Base-by-base conservation (phyloP, 2,888 invertebrate species). In the Gymnocheta viridis region DNA sequence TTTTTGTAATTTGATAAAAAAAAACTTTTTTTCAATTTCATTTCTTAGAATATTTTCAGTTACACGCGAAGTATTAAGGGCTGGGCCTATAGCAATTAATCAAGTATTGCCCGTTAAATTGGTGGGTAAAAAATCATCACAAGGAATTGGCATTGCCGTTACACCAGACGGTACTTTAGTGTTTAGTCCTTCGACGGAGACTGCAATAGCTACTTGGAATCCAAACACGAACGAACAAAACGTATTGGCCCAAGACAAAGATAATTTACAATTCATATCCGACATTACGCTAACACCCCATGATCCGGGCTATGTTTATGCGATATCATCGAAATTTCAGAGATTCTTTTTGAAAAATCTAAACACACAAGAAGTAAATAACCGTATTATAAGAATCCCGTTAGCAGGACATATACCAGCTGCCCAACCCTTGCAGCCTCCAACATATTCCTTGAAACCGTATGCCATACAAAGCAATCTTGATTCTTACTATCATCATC, bases 111-210 rank as follows among this genome's bases (percentile, higher is more conserved):
- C 96, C 0, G 95, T 97, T 0, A 94, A 94, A 84, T 92, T 96
- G 58, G 96, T 96, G 14, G 97, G 97, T 0, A 95, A 95, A 88
- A 97, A 97, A 91, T 96, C 96, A 0, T 97, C 97, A 0, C 96
- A 96, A 90, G 96, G 97, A 4, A 93, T 97, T 7, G 96, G 95
- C 0, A 88, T 97, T 22, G 94, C 95, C 0, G 94, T 96, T 0
- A 95, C 96, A 86, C 94, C 95, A 0, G 96, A 96, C 86, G 95
- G 96, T 82, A 95, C 95, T 44, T 93, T 97, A 74, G 93, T 95
- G 86, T 97, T 97, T 91, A 95, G 96, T 83, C 96, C 97, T 0
- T 92, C 96, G 62, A 94, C 94, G 0, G 96, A 97, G 92, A 96
- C 96, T 0, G 96, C 96, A 0, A 92, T 97, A 14, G 96, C 96